Evolutionary conservation across 2,888 invertebrate genomes (phyloP).

Genomic region (Drosophila helvetica): DNA sequence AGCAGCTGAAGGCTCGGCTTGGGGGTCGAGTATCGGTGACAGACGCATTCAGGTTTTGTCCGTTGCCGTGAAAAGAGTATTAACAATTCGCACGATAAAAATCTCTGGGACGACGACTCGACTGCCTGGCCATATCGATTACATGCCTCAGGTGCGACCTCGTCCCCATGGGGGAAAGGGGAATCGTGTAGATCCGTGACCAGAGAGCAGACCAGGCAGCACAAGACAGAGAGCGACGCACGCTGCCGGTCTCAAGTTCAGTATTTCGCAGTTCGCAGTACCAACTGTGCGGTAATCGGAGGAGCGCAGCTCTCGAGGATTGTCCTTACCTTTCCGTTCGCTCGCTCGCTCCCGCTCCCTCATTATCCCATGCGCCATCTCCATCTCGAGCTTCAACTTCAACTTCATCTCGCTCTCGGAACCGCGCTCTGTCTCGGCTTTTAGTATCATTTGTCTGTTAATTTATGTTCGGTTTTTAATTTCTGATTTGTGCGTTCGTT

Average conservation of each 20-base stretch:
- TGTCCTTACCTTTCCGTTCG: conserved; percentile 38
- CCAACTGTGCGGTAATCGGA: conserved; percentile 70
- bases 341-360: conserved; percentile 21
- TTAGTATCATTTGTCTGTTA: conserved; percentile 78
- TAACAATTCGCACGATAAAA: conserved; percentile 78
- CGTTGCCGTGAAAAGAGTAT: conserved; percentile 59
- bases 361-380: conserved; percentile 3
- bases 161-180: conserved; percentile 44
- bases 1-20: neutral
- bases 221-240: conserved; percentile 48
- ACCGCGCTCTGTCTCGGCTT: conserved; percentile 54
- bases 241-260: conserved; percentile 74
- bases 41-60: conserved; percentile 45
- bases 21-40: conserved; percentile 36
- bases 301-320: conserved; percentile 27
- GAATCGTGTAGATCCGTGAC: neutral
- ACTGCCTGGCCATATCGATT: conserved; percentile 70
- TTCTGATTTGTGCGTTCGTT: conserved; percentile 81
- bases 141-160: conserved; percentile 80
- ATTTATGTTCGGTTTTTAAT: conserved; percentile 81
- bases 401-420: conserved; percentile 27
- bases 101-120: conserved; percentile 57
- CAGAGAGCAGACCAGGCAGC: neutral
- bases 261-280: conserved; percentile 43
- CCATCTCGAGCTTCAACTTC: neutral